These are phyloP conservation scores for Ophion ventricosus DNA, from an alignment of 2,888 invertebrate genomes.

Conservation along the genomic window DNA sequence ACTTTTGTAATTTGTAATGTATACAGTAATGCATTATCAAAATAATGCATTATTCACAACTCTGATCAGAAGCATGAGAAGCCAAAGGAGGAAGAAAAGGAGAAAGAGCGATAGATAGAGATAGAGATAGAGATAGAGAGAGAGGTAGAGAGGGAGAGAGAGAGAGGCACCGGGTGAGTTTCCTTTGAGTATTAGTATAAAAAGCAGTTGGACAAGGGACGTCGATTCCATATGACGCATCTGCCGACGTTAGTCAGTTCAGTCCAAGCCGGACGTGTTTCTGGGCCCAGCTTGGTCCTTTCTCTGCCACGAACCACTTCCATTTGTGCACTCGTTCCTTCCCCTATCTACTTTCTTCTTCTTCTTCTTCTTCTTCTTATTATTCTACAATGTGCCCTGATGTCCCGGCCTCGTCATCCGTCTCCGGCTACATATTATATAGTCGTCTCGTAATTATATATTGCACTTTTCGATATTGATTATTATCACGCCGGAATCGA, in stretches of 20 bases:
- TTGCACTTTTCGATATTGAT: conserved; percentile 69
- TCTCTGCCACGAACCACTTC: conserved; percentile 59
- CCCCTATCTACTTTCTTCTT: conserved; percentile 20
- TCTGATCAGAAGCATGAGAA: not conserved
- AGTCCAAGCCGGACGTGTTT: conserved; percentile 54
- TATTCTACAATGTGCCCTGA: conserved; percentile 58
- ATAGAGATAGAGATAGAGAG: conserved; percentile 1
- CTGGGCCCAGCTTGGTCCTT: conserved; percentile 49
- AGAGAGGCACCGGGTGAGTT: not conserved
- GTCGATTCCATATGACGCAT: conserved; percentile 65
- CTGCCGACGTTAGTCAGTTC: conserved; percentile 64
- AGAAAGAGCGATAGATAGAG: conserved; percentile 26
- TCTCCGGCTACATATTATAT: conserved; percentile 56
- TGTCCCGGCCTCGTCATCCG: conserved; percentile 61
- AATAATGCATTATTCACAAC: no score
- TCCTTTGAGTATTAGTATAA: conserved; percentile 31
- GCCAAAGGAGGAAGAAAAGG: not conserved
- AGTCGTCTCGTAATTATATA: conserved; percentile 68
- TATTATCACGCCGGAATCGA: conserved; percentile 64
- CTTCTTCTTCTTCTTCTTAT: conserved; percentile 22
- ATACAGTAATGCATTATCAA: no score
- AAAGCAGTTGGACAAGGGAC: conserved; percentile 62
- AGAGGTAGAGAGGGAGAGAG: no score
- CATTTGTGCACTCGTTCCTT: conserved; percentile 56
- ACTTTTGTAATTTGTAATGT: no score